phyloP scores from a whole-genome alignment of 2,797 vertebrate genomes.

The Epinephelus coioides region DNA sequence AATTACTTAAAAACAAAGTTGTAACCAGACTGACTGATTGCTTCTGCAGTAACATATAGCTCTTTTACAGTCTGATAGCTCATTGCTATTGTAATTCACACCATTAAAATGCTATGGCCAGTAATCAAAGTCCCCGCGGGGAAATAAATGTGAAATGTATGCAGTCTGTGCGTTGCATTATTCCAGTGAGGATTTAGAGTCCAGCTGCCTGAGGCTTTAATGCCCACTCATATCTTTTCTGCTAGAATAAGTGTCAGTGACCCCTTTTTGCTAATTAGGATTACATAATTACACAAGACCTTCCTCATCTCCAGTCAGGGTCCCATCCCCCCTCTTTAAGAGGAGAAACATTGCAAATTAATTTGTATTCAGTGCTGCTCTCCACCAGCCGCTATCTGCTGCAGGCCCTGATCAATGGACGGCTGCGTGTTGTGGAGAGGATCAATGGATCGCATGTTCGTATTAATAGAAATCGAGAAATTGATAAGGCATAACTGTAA shows the following conservation, averaged over 20 bases:
- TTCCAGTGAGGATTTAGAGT: constrained; percentile 29
- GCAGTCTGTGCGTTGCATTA: constrained; percentile 48
- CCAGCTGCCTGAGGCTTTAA: constrained; percentile 47
- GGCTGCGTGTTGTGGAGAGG: constrained; percentile 36
- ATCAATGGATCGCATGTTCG: constrained; percentile 58
- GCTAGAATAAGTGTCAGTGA: constrained; percentile 70
- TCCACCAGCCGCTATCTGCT: constrained; percentile 33
- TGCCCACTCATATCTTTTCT: constrained; percentile 52
- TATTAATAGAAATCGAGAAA: constrained; percentile 72
- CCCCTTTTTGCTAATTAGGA: constrained; percentile 80
- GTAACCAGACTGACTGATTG: constrained; percentile 29
- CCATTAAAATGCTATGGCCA: constrained; percentile 52
- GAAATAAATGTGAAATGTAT: constrained; percentile 51
- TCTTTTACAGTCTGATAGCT: constrained; percentile 32
- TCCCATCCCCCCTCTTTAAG: constrained; percentile 56
- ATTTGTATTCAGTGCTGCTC: constrained; percentile 64
- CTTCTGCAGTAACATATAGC: constrained; percentile 24
- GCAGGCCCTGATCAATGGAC: constrained; percentile 57
- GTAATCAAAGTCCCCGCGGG: constrained; percentile 46
- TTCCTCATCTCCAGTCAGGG: constrained; percentile 56
- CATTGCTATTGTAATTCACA: constrained; percentile 54
- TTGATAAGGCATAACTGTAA: constrained; percentile 66
- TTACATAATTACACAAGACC: constrained; percentile 65
- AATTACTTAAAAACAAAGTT: constrained; percentile 39
- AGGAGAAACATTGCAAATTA: constrained; percentile 40